Evolutionary conservation across 2,888 invertebrate genomes (phyloP).

Genomic region (Pachliopta kotzebuea): DNA sequence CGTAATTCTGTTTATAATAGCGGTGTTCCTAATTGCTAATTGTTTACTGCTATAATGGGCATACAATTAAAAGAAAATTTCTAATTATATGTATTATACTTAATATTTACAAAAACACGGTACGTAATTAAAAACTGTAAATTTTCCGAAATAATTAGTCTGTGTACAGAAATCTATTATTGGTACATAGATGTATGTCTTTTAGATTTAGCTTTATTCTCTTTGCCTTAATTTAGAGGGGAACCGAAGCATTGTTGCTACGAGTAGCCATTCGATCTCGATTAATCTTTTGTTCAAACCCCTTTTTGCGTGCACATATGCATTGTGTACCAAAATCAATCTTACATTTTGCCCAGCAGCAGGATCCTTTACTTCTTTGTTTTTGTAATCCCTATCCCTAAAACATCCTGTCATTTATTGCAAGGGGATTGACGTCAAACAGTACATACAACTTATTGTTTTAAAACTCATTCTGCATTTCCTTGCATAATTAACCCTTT

Average conservation of each 20-base stretch:
- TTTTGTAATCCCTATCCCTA: background rate
- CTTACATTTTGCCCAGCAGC: background rate
- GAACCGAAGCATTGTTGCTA: background rate
- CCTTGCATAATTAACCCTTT: background rate
- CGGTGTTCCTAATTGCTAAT: background rate
- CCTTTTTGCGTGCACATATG: background rate
- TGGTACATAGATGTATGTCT: background rate
- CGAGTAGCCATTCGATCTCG: background rate
- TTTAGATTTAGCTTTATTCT: background rate
- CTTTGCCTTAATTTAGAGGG: background rate
- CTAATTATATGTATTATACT: too few relatives aligned
- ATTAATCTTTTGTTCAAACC: conserved; percentile 1
- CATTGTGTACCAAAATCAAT: background rate
- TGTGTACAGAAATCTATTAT: too few relatives aligned
- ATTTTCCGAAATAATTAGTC: too few relatives aligned
- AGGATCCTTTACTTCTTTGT: background rate
- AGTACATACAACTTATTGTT: background rate
- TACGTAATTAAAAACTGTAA: too few relatives aligned
- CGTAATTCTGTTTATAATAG: background rate
- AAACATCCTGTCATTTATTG: background rate
- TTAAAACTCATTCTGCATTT: background rate
- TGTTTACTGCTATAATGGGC: too few relatives aligned
- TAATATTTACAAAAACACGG: too few relatives aligned
- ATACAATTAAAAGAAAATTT: too few relatives aligned
- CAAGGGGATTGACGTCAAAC: background rate